Conservation (phyloP, 2,797 vertebrate species). For the Cirrhinus molitorella region DNA sequence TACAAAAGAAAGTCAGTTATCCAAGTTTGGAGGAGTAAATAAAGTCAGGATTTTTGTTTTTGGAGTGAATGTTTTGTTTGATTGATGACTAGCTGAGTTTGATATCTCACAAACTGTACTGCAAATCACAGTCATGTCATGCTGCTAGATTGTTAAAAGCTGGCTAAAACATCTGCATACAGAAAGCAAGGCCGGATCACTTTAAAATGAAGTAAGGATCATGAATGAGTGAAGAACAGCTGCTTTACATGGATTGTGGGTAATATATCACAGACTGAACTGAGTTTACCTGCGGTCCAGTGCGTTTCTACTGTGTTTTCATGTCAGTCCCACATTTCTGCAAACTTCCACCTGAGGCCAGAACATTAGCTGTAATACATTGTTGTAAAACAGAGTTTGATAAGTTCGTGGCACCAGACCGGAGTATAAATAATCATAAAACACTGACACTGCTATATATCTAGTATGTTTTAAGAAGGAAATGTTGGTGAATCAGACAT, state of each 20-base stretch:
- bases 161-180: background rate
- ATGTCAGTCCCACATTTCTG: slow-evolving; percentile 32
- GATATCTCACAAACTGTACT: background rate
- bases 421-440: slow-evolving; percentile 33
- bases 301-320: slow-evolving; percentile 10
- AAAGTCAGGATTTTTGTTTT: background rate
- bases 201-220: background rate
- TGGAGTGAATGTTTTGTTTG: background rate
- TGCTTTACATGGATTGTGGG: slow-evolving; percentile 12
- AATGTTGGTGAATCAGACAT: slow-evolving; percentile 41
- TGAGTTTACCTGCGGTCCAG: background rate
- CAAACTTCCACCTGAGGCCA: slow-evolving; percentile 8
- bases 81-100: no score
- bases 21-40: no score
- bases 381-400: slow-evolving; percentile 47
- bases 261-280: background rate
- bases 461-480: slow-evolving; percentile 48
- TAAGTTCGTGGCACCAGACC: slow-evolving; percentile 35
- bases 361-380: slow-evolving; percentile 14
- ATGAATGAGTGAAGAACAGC: background rate
- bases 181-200: background rate
- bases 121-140: background rate
- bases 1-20: background rate
- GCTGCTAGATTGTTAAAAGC: background rate
- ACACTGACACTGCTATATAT: slow-evolving; percentile 41